Evolutionary conservation across 2,888 invertebrate species (phyloP).

Genomic region (Panzeria rudis): DNA sequence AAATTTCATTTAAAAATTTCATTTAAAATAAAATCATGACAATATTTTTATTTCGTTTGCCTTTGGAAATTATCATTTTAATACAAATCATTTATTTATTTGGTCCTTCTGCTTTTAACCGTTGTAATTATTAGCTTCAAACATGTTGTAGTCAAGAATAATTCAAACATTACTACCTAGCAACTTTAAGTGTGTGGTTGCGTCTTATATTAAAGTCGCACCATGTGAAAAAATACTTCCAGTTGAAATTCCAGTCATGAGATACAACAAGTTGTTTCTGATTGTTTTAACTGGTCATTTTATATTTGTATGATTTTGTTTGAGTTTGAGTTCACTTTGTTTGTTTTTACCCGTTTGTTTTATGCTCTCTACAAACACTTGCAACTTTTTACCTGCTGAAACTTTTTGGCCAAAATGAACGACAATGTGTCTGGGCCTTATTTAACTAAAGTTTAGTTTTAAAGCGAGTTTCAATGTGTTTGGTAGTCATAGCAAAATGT

Average conservation of each 20-base stretch:
- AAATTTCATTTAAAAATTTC: too few species aligned
- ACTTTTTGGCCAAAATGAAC: constrained; percentile 20
- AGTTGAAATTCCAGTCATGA: constrained; percentile 1
- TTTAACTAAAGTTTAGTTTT: constrained; percentile 65
- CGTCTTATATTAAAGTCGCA: neutral
- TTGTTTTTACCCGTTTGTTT: neutral
- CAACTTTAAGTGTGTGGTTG: neutral
- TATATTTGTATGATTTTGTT: neutral
- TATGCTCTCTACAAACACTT: constrained; percentile 9
- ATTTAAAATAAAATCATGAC: too few species aligned
- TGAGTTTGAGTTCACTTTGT: constrained; percentile 26
- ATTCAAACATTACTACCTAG: neutral
- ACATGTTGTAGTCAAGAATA: constrained; percentile 13
- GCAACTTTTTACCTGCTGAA: neutral
- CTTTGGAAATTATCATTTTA: too few species aligned
- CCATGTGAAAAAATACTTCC: neutral
- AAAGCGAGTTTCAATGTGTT: constrained; percentile 66
- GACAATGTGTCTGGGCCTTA: constrained; percentile 56
- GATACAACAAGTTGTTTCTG: constrained; percentile 19
- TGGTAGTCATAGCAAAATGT: constrained; percentile 38
- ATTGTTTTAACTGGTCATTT: neutral
- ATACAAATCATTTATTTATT: too few species aligned
- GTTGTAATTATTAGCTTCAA: neutral
- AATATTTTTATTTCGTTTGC: too few species aligned
- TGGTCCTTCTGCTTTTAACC: constrained; percentile 1